phyloP scores from a whole-genome alignment of 2,888 invertebrate species.

The Macaria notata region DNA sequence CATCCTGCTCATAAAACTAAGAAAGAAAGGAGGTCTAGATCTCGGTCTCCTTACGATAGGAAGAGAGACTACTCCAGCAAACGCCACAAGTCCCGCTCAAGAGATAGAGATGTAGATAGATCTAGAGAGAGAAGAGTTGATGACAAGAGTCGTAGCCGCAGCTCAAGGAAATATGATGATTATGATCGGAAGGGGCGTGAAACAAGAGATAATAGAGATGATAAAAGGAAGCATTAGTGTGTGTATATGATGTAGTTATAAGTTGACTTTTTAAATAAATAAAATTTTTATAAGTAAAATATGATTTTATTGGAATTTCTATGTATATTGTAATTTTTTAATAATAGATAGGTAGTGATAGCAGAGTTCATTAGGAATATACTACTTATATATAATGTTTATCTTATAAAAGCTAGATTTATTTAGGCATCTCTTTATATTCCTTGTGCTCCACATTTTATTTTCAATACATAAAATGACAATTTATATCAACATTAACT shows the following conservation, averaged over 20 bases:
- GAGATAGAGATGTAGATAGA: conserved; percentile 68
- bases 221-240: conserved; percentile 38
- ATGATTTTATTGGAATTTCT: no score
- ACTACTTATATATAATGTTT: no score
- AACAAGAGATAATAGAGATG: conserved; percentile 65
- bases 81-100: conserved; percentile 72
- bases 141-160: conserved; percentile 60
- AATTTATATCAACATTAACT: no score
- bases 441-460: no score
- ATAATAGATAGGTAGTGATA: no score
- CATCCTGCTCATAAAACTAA: conserved; percentile 69
- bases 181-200: conserved; percentile 75
- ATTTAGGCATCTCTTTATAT: no score
- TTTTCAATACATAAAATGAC: no score
- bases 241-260: conserved; percentile 1
- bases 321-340: no score
- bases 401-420: no score
- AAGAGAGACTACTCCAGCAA: conserved; percentile 74
- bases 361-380: no score
- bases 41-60: conserved; percentile 75
- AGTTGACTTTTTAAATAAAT: background rate
- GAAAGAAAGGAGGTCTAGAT: conserved; percentile 71
- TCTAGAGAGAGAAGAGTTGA: conserved; percentile 67
- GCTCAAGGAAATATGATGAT: conserved; percentile 73
- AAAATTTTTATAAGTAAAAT: no score